These are phyloP conservation scores for Amphipyra berbera DNA, from an alignment of 2,888 invertebrate genomes.

Conservation along the genomic window DNA sequence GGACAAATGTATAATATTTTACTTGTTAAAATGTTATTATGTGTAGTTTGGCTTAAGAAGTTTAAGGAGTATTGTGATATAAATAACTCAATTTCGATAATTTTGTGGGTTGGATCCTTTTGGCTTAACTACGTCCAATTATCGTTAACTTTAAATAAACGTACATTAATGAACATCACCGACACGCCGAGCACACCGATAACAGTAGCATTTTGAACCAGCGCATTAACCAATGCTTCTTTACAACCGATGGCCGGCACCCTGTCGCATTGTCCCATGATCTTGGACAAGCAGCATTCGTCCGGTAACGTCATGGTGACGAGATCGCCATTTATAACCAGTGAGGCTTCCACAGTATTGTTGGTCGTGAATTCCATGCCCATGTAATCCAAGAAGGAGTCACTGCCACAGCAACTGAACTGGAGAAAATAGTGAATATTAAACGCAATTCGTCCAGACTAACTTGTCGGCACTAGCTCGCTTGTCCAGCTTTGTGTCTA, in stretches of 20 bases:
- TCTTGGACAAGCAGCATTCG: conserved; percentile 70
- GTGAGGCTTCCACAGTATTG: conserved; percentile 69
- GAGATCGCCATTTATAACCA: conserved; percentile 61
- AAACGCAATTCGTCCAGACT: no score
- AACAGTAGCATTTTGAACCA: conserved; percentile 80
- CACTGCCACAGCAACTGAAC: conserved; percentile 83
- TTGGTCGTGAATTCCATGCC: conserved; percentile 72
- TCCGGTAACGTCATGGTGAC: conserved; percentile 70
- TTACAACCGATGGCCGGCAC: conserved; percentile 74
- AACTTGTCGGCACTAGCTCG: no score
- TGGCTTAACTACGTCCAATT: no score
- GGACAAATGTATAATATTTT: no score
- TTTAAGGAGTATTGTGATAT: no score
- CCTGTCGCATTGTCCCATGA: conserved; percentile 65
- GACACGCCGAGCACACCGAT: conserved; percentile 84
- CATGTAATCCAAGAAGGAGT: conserved; percentile 75
- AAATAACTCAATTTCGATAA: no score
- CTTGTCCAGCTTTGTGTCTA: no score
- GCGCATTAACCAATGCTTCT: conserved; percentile 69
- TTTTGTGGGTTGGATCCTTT: no score
- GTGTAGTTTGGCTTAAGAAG: no score
- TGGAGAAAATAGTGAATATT: conserved; percentile 46
- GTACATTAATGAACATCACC: conserved; percentile 85
- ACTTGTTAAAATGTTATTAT: no score
- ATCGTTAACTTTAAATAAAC: conserved; percentile 42